Conservation (phyloP, 2,113 vertebrate genomes). For the Pycnonotus jocosus region DNA sequence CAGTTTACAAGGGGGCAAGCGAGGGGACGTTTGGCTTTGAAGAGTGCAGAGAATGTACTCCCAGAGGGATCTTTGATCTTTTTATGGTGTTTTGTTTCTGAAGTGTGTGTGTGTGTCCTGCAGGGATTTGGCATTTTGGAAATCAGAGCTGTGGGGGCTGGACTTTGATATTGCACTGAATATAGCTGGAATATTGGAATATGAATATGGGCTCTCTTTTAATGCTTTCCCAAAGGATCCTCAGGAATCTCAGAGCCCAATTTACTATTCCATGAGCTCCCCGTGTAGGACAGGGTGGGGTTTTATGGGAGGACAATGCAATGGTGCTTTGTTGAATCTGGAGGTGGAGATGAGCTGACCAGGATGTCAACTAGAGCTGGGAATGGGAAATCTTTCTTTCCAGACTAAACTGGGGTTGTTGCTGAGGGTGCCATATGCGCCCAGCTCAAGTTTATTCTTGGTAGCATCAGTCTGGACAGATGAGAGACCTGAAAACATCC, state of each 20-base stretch:
- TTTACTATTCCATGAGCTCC: background rate
- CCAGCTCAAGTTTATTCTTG: background rate
- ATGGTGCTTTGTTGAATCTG: background rate
- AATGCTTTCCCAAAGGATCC: background rate
- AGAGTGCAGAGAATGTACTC: constrained; percentile 2
- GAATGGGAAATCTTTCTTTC: background rate
- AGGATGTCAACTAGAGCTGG: background rate
- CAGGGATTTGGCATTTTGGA: background rate
- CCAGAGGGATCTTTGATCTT: constrained; percentile 40
- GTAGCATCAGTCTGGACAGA: background rate
- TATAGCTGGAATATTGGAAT: background rate
- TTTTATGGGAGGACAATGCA: background rate
- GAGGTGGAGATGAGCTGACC: background rate
- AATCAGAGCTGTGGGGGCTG: background rate
- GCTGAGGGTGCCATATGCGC: background rate
- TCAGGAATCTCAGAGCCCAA: background rate
- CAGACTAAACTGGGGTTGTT: background rate
- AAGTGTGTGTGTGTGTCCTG: background rate
- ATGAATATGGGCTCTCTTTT: background rate
- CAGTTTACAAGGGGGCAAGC: constrained; percentile 5
- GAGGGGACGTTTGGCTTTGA: constrained; percentile 23
- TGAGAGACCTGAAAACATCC: background rate
- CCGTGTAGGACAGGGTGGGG: fast-evolving
- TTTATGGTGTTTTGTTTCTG: constrained; percentile 30
- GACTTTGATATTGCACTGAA: background rate